phyloP scores from a whole-genome alignment of 2,797 vertebrate species.

The Crax fasciolata region DNA sequence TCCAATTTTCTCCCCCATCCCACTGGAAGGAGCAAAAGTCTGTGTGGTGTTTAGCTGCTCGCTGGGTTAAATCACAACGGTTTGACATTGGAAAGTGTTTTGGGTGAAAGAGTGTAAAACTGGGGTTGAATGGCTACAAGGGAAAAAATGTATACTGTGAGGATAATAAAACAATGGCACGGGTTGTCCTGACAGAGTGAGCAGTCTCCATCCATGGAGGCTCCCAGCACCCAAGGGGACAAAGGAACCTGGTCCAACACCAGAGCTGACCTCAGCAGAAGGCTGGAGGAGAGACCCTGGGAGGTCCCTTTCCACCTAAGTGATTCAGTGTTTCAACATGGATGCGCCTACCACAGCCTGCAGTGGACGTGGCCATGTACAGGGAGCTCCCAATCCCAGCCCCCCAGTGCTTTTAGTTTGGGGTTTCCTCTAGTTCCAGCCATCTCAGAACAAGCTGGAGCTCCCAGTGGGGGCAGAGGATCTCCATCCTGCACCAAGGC shows the following conservation, averaged over 20 bases:
- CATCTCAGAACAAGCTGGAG: not conserved
- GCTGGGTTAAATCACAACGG: not conserved
- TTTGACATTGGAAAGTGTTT: not conserved
- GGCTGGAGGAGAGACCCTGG: not conserved
- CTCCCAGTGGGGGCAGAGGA: not conserved
- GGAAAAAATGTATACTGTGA: not conserved
- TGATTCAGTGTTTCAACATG: not conserved
- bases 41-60: not conserved
- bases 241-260: not conserved
- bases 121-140: not conserved
- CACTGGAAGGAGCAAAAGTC: not conserved
- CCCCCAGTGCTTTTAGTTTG: not conserved
- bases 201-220: not conserved
- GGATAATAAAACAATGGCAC: not conserved
- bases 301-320: not conserved
- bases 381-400: not conserved
- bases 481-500: not conserved
- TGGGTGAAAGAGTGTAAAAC: not conserved
- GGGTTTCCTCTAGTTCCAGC: accelerated
- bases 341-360: not conserved
- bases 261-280: not conserved
- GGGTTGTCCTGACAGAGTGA: not conserved
- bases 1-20: not conserved
- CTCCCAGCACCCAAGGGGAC: not conserved
- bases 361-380: not conserved